Evolutionary conservation across 2,113 vertebrate genomes (phyloP).

Genomic region (zebrafish (Danio rerio)): DNA sequence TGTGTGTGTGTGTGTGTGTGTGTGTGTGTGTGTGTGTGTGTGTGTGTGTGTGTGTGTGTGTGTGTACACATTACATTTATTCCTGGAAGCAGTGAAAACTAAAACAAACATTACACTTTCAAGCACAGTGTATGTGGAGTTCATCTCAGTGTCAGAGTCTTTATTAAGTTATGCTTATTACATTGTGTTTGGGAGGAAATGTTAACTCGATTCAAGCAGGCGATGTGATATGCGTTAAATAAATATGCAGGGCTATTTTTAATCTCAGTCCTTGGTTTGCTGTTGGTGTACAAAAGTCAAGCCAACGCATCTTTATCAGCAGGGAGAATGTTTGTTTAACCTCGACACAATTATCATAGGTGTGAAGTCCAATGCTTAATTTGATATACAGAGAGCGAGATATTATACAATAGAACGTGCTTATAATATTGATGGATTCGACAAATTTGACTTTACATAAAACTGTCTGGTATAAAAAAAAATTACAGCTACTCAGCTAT

Average conservation of each 20-base stretch:
- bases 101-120: background rate
- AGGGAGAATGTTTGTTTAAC: background rate
- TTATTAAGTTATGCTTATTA: background rate
- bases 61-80: no score
- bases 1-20: no score
- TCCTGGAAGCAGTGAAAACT: no score
- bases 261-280: background rate
- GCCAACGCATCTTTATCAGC: background rate
- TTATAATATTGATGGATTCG: no score
- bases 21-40: no score
- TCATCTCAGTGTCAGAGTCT: background rate
- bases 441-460: no score
- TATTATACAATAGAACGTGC: background rate
- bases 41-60: no score
- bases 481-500: no score
- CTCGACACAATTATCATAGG: no score
- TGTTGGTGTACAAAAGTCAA: background rate
- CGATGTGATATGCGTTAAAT: background rate
- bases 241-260: constrained; percentile 13
- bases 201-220: background rate
- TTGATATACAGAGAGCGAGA: background rate
- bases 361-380: background rate
- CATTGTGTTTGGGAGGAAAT: background rate
- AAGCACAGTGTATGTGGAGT: background rate
- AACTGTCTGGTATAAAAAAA: no score